Conservation (phyloP, 2,113 vertebrate species). For the Thalassoma bifasciatum region DNA sequence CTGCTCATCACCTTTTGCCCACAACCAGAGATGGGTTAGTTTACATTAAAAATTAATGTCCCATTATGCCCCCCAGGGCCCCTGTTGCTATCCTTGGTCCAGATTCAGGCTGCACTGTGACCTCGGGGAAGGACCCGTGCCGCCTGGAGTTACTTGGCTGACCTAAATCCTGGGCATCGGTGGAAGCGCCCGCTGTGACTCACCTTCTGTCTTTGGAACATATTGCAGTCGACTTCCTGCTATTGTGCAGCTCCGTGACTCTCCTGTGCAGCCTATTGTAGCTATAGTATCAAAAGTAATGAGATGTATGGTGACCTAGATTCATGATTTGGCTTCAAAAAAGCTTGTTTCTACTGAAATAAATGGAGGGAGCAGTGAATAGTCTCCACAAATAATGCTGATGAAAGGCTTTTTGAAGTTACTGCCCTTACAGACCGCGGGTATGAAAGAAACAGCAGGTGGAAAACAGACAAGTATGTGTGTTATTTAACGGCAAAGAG, state of each 20-base stretch:
- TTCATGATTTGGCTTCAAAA: constrained; percentile 32
- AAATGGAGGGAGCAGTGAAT: neutral
- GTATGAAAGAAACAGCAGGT: neutral
- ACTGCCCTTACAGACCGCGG: neutral
- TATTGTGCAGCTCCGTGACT: constrained; percentile 39
- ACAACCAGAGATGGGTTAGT: constrained; percentile 74
- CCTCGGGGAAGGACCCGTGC: constrained; percentile 65
- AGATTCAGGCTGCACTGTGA: constrained; percentile 63
- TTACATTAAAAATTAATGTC: constrained; percentile 82
- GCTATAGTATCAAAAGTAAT: constrained; percentile 38
- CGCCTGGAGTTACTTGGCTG: constrained; percentile 79
- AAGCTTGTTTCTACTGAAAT: constrained; percentile 8
- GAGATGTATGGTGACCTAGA: constrained; percentile 55
- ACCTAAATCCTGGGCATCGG: constrained; percentile 76
- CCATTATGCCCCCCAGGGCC: constrained; percentile 64
- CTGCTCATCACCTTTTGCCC: constrained; percentile 71
- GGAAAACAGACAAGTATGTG: too few relatives aligned
- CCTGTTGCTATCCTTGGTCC: constrained; percentile 77
- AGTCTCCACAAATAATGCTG: constrained; percentile 7
- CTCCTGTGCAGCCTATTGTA: constrained; percentile 23
- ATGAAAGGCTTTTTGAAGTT: constrained; percentile 17
- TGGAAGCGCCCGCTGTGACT: constrained; percentile 72
- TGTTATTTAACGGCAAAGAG: too few relatives aligned
- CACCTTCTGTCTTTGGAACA: constrained; percentile 77
- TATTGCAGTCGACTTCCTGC: constrained; percentile 43